Percentiles rank a stretch among this genome's conserved stretches.
Conservation (phyloP, 37 sponge, comb jelly and placozoan genomes). For the Bolinopsis microptera region DNA sequence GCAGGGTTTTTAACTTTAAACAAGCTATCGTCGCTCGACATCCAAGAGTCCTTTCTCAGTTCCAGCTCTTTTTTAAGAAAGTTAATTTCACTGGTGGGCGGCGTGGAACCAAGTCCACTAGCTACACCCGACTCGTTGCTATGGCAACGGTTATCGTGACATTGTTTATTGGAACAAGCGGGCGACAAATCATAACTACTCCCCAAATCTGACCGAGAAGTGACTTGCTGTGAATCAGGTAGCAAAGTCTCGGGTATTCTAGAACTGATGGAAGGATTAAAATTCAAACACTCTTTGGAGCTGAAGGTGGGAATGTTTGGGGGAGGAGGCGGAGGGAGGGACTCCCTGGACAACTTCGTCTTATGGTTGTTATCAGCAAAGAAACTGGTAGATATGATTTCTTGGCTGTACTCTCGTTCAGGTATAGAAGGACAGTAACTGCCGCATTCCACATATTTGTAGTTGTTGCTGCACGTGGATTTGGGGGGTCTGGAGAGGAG, state of each 20-base stretch:
- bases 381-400: not conserved
- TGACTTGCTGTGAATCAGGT: not conserved
- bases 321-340: conserved; percentile 9
- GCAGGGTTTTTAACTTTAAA: conserved; percentile 10
- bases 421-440: conserved; percentile 63
- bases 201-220: not conserved
- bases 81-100: conserved; percentile 45
- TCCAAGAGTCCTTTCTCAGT: not conserved
- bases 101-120: conserved; percentile 45
- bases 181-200: not conserved
- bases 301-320: not conserved
- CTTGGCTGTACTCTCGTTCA: not conserved
- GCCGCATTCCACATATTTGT: conserved; percentile 40
- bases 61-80: not conserved
- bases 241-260: not conserved
- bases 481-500: not conserved
- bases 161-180: not conserved
- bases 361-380: not conserved
- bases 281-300: not conserved
- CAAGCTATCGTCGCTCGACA: conserved; percentile 37
- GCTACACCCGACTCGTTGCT: conserved; percentile 57
- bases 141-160: conserved; percentile 3
- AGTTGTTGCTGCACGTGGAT: not conserved
- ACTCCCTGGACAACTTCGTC: not conserved
- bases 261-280: not conserved